These are phyloP conservation scores for Melieria picta DNA, from an alignment of 2,888 invertebrate genomes.

Conservation along the genomic window DNA sequence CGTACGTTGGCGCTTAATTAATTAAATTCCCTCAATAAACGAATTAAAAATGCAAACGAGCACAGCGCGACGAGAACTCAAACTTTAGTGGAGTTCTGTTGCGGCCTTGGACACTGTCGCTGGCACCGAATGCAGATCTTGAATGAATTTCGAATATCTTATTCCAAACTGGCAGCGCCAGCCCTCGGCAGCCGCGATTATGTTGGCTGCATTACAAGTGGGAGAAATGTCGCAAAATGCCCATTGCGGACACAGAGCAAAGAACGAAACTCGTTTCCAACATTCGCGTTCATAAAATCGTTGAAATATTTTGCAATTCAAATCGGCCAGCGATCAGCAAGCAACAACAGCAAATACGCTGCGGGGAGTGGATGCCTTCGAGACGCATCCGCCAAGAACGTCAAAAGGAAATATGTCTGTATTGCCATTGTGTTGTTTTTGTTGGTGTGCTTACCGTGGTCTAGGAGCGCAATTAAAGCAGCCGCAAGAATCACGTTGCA, in stretches of 20 bases:
- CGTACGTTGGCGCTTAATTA: too few relatives aligned
- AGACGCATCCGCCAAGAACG: background rate
- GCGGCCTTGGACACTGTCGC: too few relatives aligned
- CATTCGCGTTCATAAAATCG: background rate
- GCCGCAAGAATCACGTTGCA: slow-evolving; percentile 12
- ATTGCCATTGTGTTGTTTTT: slow-evolving; percentile 1
- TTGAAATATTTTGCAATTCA: slow-evolving; percentile 17
- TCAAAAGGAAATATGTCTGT: too few relatives aligned
- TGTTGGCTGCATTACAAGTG: background rate
- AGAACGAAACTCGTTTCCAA: slow-evolving; percentile 10
- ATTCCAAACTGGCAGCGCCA: too few relatives aligned
- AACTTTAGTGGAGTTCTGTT: too few relatives aligned
- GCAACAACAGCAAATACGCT: background rate
- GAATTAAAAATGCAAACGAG: too few relatives aligned
- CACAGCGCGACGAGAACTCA: too few relatives aligned
- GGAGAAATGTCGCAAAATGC: background rate
- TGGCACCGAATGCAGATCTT: too few relatives aligned
- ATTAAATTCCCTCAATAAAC: too few relatives aligned
- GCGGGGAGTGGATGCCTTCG: background rate
- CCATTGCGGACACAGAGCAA: background rate
- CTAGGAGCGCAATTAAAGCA: slow-evolving; percentile 12
- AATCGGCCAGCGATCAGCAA: background rate
- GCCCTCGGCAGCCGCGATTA: background rate
- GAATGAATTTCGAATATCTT: too few relatives aligned
- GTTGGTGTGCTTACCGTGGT: slow-evolving; percentile 11